A percentile compares a stretch with the other conserved stretches of the same genome.
Evolutionary conservation across 2,888 invertebrate genomes (phyloP).

Genomic region (Nesidiocoris tenuis): DNA sequence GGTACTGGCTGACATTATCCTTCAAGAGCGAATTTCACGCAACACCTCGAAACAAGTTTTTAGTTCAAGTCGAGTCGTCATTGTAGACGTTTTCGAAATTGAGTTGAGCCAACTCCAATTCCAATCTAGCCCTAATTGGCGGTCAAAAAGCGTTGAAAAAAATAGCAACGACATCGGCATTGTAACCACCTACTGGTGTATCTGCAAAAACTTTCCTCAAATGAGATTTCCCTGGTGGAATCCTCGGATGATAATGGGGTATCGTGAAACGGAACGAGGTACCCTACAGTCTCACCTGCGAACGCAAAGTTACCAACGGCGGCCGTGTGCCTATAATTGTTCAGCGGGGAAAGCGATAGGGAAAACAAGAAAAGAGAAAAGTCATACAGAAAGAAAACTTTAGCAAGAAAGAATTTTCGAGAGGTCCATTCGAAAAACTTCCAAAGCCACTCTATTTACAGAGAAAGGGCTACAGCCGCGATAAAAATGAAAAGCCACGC

Average conservation of each 20-base stretch:
- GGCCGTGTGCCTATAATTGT: background rate
- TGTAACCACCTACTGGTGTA: background rate
- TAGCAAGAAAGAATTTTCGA: background rate
- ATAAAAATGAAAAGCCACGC: background rate
- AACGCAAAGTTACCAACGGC: background rate
- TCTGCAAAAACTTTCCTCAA: background rate
- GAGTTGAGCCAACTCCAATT: background rate
- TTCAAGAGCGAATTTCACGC: no score
- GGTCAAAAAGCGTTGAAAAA: background rate
- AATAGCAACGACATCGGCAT: background rate
- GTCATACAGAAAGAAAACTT: background rate
- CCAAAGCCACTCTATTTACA: background rate
- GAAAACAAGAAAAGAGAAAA: background rate
- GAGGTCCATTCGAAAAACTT: background rate
- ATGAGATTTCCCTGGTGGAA: background rate
- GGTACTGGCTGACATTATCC: no score
- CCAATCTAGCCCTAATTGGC: background rate
- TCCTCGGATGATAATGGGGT: background rate
- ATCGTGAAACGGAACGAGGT: background rate
- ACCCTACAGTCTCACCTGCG: background rate
- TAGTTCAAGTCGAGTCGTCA: no score
- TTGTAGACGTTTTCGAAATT: no score
- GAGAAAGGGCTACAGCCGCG: background rate
- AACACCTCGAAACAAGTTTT: no score
- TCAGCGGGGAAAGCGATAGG: background rate